These are phyloP conservation scores for Anolis carolinensis DNA, from an alignment of 2,113 vertebrate genomes.

Conservation along the genomic window DNA sequence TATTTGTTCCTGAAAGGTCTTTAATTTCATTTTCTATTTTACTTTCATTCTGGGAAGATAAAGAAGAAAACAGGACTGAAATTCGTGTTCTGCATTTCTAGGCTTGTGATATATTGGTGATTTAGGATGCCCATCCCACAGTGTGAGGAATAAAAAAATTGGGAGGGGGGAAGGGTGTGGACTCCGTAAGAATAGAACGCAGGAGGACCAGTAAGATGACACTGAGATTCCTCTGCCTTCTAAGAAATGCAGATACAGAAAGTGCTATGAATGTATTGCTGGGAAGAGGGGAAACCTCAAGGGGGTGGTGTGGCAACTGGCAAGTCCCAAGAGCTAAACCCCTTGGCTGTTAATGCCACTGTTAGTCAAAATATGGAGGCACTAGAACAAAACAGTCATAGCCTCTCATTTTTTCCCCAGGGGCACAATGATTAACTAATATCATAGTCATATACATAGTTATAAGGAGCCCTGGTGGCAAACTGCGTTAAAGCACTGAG, in stretches of 20 bases:
- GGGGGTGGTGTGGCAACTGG: background rate
- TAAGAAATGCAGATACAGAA: background rate
- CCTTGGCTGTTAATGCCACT: background rate
- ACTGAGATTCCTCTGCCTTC: background rate
- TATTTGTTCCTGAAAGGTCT: background rate
- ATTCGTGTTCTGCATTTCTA: background rate
- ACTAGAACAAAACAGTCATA: too few relatives aligned
- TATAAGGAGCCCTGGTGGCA: too few relatives aligned
- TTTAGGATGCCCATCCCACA: background rate
- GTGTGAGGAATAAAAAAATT: background rate
- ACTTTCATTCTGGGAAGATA: background rate
- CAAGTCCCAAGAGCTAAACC: background rate
- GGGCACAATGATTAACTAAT: too few relatives aligned
- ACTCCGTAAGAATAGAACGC: background rate
- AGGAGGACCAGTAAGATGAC: background rate
- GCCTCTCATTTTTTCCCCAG: too few relatives aligned
- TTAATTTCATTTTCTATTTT: background rate
- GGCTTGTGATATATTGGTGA: background rate
- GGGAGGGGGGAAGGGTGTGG: background rate
- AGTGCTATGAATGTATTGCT: background rate
- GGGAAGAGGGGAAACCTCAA: background rate
- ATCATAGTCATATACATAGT: too few relatives aligned
- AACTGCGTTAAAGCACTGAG: too few relatives aligned
- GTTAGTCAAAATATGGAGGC: too few relatives aligned
- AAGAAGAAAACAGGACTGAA: background rate